Conservation (phyloP, 1,140 invertebrate genomes). For the Polypedilum vanderplanki region DNA sequence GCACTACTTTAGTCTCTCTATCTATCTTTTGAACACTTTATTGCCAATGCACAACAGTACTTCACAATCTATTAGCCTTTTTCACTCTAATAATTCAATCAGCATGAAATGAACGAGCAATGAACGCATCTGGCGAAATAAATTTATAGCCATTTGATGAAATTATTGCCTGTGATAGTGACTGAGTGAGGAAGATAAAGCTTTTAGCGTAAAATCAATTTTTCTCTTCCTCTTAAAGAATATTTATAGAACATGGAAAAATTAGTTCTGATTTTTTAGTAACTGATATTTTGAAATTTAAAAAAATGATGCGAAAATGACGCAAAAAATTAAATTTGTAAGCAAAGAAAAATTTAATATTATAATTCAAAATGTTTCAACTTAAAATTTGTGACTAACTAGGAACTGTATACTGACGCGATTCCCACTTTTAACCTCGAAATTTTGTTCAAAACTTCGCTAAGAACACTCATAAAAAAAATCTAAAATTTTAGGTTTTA, state of each 20-base stretch:
- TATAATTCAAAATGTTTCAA: no score
- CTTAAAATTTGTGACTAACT: neutral
- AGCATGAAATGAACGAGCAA: neutral
- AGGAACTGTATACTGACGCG: neutral
- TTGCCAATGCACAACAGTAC: neutral
- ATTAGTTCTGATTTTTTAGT: neutral
- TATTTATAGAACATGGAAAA: neutral
- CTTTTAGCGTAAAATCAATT: constrained; percentile 13
- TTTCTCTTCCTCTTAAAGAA: neutral
- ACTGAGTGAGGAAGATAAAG: constrained; percentile 3
- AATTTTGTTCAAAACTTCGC: no score
- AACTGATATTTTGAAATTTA: neutral
- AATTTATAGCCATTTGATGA: constrained; percentile 14
- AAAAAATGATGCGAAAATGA: no score
- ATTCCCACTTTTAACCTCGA: neutral
- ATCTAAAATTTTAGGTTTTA: no score
- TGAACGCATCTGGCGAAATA: neutral
- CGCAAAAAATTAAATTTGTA: no score
- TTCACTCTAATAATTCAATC: constrained; percentile 6
- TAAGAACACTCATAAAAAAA: no score
- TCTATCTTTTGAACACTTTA: neutral
- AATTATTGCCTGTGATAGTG: constrained; percentile 13
- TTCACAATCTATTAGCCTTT: neutral
- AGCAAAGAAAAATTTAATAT: no score
- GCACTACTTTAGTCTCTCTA: no score